Evolutionary conservation across 2,888 invertebrate genomes (phyloP), one percentile per base, ranked within the genome.

Genomic region (Aphodius sticticus): DNA sequence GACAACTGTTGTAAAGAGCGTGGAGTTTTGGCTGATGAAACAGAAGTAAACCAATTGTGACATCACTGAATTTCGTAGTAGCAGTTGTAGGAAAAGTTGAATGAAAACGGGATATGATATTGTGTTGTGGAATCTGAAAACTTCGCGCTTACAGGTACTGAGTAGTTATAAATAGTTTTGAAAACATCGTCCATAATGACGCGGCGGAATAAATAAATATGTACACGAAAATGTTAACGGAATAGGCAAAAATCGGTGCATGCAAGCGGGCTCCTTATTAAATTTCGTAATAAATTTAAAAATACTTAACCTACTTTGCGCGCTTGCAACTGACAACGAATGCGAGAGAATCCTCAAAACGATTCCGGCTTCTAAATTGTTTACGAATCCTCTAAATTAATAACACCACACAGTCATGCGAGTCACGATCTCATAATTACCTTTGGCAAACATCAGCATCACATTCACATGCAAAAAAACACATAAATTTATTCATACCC

Each of bases 281-380:
- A 74, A 74, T 74, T 74, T 74, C 74, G 74, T 37, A 74, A 74
- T 37, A 6, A 37, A 35, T 74, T 74, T 74, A 74, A 74, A 74
- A 74, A 74, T 74, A 74, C 74, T 9, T 37, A 74, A 74, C 74
- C 74, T 74, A 74, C 74, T 74, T 74, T 35, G 35, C 53, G 53
- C 53, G 7, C 53, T 53, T 53, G 53, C 53, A 53, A 53, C 53
- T 53, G 53, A 53, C 53, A 53, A 12, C 9, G 53, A 53, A 53
- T 53, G 7, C 53, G 53, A 53, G 53, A 53, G 53, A 53, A 53
- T 53, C 53, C 53, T 53, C 53, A 53, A 53, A 53, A 53, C 53
- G 53, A 53, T 53, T 53, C 53, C 53, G 53, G 53, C 53, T 53
- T 53, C 53, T 53, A 53, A 53, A 53, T 12, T 53, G 53, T 53